Conservation (phyloP, 2,888 invertebrate species). For the Xestia sexstrigata region DNA sequence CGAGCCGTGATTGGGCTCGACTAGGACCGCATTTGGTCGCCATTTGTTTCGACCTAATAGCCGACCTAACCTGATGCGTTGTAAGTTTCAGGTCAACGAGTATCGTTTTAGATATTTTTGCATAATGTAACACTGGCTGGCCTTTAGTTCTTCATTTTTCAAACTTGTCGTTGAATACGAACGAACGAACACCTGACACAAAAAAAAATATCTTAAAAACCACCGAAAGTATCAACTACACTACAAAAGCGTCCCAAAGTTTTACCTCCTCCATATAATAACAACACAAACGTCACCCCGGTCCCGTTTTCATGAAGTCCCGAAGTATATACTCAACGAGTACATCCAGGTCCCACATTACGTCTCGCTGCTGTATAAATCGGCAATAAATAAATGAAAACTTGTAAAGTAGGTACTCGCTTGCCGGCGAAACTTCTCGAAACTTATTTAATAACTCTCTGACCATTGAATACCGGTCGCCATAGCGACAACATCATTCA, state of each 20-base stretch:
- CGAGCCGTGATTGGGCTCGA: neutral
- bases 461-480: constrained; percentile 69
- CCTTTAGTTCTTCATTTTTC: neutral
- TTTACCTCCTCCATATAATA: neutral
- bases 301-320: constrained; percentile 14
- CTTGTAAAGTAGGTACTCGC: constrained; percentile 68
- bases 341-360: constrained; percentile 65
- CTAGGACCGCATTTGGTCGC: neutral
- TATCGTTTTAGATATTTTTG: neutral
- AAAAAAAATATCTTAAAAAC: neutral
- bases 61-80: neutral
- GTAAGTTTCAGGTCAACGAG: neutral
- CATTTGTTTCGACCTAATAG: neutral
- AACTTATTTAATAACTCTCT: constrained; percentile 82
- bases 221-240: neutral
- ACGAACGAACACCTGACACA: too few relatives aligned
- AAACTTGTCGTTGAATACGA: neutral
- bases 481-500: constrained; percentile 64
- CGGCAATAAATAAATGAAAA: constrained; percentile 80
- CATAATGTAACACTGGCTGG: neutral
- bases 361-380: constrained; percentile 77
- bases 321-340: neutral
- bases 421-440: constrained; percentile 61
- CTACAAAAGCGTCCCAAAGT: constrained; percentile 3
- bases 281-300: constrained; percentile 18